Conservation (phyloP, 1,140 invertebrate species). For the Eufriesea mexicana region DNA sequence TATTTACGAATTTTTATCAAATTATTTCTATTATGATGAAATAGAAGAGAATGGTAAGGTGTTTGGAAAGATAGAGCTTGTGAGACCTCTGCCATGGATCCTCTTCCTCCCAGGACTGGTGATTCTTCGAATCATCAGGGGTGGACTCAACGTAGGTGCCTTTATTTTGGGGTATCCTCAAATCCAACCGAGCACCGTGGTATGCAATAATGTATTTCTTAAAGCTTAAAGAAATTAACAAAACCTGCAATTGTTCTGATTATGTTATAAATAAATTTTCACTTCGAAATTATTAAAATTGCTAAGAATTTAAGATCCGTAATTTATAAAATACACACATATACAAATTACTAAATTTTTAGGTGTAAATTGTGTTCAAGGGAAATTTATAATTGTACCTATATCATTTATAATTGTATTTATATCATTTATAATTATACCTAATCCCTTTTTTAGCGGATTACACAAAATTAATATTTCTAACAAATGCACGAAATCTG, state of each 20-base stretch:
- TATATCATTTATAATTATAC: too few species aligned
- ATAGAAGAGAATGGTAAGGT: constrained; percentile 78
- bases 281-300: too few species aligned
- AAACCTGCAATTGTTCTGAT: not conserved
- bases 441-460: too few species aligned
- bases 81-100: constrained; percentile 84
- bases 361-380: too few species aligned
- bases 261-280: too few species aligned
- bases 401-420: too few species aligned
- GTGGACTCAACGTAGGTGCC: constrained; percentile 79
- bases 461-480: too few species aligned
- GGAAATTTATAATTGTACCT: too few species aligned
- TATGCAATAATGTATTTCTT: constrained; percentile 53
- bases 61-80: constrained; percentile 76
- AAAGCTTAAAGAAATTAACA: not conserved
- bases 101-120: constrained; percentile 83
- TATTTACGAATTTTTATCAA: too few species aligned
- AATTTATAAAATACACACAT: too few species aligned
- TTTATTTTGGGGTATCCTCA: constrained; percentile 80
- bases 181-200: constrained; percentile 82
- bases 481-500: not conserved
- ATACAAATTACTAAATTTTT: too few species aligned
- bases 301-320: too few species aligned
- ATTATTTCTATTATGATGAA: not conserved
- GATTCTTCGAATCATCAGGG: constrained; percentile 78